A percentile compares a stretch with the other conserved stretches of the same genome.
phyloP scores from a whole-genome alignment of 2,888 invertebrate species.

The Gnatocerus cornutus region DNA sequence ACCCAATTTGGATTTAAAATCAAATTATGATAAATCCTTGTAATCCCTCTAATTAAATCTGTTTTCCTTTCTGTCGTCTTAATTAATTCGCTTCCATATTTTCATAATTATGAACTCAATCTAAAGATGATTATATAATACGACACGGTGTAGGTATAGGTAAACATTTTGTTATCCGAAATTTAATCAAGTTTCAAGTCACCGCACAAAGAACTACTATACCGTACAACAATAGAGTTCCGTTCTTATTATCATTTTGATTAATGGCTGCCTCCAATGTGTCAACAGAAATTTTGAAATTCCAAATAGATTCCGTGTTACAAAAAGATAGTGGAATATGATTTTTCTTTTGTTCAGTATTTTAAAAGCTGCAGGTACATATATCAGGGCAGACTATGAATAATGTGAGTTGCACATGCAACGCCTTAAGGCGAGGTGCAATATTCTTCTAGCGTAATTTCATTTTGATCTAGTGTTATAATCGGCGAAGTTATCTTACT shows the following conservation, averaged over 20 bases:
- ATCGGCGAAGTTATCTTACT: conserved; percentile 60
- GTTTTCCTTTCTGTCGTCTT: background rate
- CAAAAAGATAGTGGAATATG: conserved; percentile 60
- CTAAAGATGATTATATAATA: background rate
- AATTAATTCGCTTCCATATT: background rate
- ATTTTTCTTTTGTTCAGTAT: conserved; percentile 64
- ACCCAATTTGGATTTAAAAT: too few species aligned
- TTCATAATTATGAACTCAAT: background rate
- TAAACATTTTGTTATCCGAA: conserved; percentile 8
- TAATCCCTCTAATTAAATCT: background rate
- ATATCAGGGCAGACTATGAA: conserved; percentile 56
- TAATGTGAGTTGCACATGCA: conserved; percentile 65
- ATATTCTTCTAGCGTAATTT: conserved; percentile 63
- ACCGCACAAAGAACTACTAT: conserved; percentile 41
- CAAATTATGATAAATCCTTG: too few species aligned
- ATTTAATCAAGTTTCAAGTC: conserved; percentile 43
- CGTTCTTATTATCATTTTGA: conserved; percentile 44
- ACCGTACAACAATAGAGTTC: conserved; percentile 25
- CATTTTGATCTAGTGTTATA: conserved; percentile 61
- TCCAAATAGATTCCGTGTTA: conserved; percentile 62
- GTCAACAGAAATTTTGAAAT: conserved; percentile 51
- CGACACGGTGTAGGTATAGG: background rate
- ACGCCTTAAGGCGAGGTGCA: conserved; percentile 63
- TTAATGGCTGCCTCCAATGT: conserved; percentile 44
- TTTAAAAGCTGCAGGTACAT: conserved; percentile 60